Base-by-base conservation (phyloP, 2,113 vertebrate species). In the Synodontis membranacea region DNA sequence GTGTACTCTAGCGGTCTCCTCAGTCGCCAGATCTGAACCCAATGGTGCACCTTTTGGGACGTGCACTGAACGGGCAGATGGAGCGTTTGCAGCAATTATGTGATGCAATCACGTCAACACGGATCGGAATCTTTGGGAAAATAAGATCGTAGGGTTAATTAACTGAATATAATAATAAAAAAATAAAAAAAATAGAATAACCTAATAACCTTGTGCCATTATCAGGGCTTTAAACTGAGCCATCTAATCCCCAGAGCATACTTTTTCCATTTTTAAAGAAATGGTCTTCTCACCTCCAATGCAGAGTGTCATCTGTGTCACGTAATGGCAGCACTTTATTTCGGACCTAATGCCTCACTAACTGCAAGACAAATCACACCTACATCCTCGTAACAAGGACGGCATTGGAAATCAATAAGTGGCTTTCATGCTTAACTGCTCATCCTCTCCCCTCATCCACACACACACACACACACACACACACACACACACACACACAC, bases 331-430 rank as follows among this genome's bases (percentile, higher is more conserved):
- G 80, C 80, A 83, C 80, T 72, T 87, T 56, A 66, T 80, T 64
- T 62, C 48, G 39, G 25, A 37, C 82, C 39, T 91, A 85, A 91
- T 72, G 42, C 80, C 86, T 87, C 90, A 93, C 84, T 83, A 92
- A 91, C 76, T 85, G 91, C 68, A 60, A 86, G 74, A 88, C 88
- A 92, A 91, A 92, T 88, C 72, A 58, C 39, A 28, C 89, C 89
- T 90, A 88, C 90, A 80, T 80, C 52, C 78, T 88, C 80, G 78
- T 89, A 93, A 91, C 83, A 28, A 91, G 64, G 72, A 84, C 81
- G 83, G 83, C 79, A 89, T 14, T 92, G 84, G 86, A 94, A 94
- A 94, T 92, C 84, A 91, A 92, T 92, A 76, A 87, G 50, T 85
- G 82, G 64, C 82, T 87, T 88, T 89, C 75, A 86, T 76, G 39